Conservation (phyloP, 2,113 vertebrate genomes). For the Nicator chloris region DNA sequence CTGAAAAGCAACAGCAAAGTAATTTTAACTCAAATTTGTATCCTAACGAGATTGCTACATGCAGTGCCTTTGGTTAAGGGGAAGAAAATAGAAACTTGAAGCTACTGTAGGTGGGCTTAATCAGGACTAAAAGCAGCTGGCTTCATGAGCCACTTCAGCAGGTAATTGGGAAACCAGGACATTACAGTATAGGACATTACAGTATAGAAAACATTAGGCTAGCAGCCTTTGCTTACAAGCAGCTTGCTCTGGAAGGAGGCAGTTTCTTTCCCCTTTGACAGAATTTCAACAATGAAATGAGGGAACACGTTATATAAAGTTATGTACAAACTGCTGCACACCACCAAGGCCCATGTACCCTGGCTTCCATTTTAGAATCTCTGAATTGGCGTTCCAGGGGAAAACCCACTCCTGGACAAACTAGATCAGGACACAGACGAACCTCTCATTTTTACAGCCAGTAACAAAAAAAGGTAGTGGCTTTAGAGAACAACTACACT, state of each 20-base stretch:
- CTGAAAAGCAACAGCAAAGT: background rate
- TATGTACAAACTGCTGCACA: background rate
- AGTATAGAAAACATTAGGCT: background rate
- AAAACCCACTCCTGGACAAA: background rate
- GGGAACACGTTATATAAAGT: accelerated
- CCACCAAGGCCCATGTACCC: background rate
- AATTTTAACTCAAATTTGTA: background rate
- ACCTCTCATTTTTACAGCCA: background rate
- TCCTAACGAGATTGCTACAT: background rate
- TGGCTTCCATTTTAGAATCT: background rate
- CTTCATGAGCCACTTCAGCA: background rate
- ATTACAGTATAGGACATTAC: background rate
- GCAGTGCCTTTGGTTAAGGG: background rate
- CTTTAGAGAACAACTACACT: background rate
- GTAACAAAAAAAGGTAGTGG: background rate
- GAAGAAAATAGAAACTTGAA: background rate
- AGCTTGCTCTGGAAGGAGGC: background rate
- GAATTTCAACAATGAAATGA: background rate
- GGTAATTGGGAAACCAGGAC: background rate
- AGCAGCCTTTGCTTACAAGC: background rate
- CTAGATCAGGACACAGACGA: background rate
- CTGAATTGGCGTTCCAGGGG: background rate
- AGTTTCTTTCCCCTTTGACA: background rate
- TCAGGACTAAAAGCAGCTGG: background rate
- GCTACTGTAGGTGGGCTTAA: background rate